Conservation (phyloP, 2,113 vertebrate genomes). For the Motacilla alba region DNA sequence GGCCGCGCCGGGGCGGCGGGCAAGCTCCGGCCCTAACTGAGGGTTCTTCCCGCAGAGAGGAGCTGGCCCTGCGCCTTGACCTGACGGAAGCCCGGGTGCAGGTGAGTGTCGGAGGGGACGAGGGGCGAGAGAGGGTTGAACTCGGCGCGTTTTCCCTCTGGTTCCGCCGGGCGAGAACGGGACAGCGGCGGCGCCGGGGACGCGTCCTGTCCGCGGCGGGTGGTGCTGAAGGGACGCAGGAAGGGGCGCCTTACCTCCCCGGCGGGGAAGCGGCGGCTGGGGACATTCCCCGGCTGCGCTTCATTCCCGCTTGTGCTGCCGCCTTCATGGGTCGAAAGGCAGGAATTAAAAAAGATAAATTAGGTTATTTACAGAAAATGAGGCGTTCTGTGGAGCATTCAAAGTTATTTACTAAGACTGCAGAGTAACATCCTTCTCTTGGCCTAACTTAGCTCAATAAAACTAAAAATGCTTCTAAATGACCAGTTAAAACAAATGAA, state of each 20-base stretch:
- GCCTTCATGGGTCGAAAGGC: not conserved
- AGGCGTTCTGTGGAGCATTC: not conserved
- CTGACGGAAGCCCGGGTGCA: slow-evolving; percentile 75
- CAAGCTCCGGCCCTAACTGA: not conserved
- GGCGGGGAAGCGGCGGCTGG: not conserved
- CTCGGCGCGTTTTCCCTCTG: accelerated
- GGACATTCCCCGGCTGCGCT: accelerated
- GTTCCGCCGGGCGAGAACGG: not conserved
- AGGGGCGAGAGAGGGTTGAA: not conserved
- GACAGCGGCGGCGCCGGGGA: accelerated
- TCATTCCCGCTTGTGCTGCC: not conserved
- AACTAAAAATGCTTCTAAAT: not conserved
- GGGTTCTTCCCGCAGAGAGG: slow-evolving; percentile 61
- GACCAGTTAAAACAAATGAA: not conserved
- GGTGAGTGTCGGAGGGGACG: slow-evolving; percentile 33
- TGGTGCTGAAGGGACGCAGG: not conserved
- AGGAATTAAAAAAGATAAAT: not conserved
- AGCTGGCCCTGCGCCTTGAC: slow-evolving; percentile 69
- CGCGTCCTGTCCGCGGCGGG: not conserved
- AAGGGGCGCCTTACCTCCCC: not conserved
- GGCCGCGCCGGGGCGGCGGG: not conserved
- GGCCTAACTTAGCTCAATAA: not conserved
- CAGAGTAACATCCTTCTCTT: not conserved
- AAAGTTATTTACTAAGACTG: not conserved
- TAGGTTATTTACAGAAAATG: not conserved